These are phyloP conservation scores for Cranoglanis bouderius DNA, from an alignment of 2,113 vertebrate species.

Conservation along the genomic window DNA sequence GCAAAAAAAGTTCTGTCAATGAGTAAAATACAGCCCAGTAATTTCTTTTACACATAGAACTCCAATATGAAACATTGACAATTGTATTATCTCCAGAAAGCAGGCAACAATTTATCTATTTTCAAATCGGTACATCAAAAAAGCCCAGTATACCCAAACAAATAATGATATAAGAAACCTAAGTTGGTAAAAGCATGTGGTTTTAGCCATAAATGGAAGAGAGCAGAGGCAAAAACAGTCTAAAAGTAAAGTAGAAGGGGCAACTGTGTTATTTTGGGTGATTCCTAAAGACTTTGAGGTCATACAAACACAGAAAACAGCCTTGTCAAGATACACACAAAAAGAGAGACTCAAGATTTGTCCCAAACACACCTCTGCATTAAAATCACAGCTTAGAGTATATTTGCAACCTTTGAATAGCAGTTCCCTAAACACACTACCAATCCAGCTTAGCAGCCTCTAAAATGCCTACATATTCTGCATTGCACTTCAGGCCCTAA, in stretches of 20 bases:
- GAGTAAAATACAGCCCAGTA: not conserved
- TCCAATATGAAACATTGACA: not conserved
- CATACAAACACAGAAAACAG: not conserved
- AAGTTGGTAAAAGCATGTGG: not conserved
- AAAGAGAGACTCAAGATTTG: not conserved
- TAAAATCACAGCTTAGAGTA: constrained; percentile 54
- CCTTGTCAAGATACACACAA: not conserved
- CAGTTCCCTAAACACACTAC: constrained; percentile 42
- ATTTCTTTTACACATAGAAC: not conserved
- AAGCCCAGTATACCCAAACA: not conserved
- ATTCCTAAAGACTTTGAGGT: not conserved
- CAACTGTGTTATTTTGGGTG: not conserved
- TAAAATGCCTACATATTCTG: constrained; percentile 39
- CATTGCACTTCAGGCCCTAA: not conserved
- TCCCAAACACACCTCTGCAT: constrained; percentile 27
- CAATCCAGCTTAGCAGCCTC: constrained; percentile 52
- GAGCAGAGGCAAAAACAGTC: not conserved
- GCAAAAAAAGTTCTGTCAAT: not conserved
- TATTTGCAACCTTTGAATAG: constrained; percentile 42
- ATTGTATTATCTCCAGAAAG: not conserved
- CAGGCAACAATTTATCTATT: not conserved
- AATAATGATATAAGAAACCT: not conserved
- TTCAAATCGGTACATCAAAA: not conserved
- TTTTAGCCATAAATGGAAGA: not conserved
- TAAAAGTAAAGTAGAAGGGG: not conserved